Evolutionary conservation across 2,113 vertebrate genomes (phyloP).

Genomic region (Lagopus muta): DNA sequence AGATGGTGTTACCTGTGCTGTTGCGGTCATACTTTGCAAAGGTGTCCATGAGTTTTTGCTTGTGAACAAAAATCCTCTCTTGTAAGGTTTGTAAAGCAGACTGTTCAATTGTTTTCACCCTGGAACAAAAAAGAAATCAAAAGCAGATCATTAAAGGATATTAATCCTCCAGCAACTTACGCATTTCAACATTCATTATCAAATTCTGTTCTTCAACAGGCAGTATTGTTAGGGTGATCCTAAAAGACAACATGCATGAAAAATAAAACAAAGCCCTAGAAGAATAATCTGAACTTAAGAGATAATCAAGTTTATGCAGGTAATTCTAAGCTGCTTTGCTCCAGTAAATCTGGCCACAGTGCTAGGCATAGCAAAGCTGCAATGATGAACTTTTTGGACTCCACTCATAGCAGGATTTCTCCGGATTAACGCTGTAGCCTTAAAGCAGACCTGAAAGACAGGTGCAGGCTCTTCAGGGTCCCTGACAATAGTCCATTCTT

Average conservation of each 20-base stretch:
- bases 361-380: neutral
- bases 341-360: neutral
- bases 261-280: neutral
- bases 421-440: constrained; percentile 15
- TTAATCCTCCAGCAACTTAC: neutral
- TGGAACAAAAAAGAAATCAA: constrained; percentile 59
- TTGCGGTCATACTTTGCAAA: constrained; percentile 83
- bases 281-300: neutral
- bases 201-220: neutral
- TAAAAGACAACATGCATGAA: neutral
- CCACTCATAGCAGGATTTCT: constrained; percentile 8
- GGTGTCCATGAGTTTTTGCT: constrained; percentile 83
- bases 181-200: neutral
- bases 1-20: constrained; percentile 79
- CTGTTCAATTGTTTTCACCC: constrained; percentile 86
- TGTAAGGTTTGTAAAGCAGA: constrained; percentile 88
- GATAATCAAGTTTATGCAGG: neutral
- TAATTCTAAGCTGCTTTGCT: constrained; percentile 42
- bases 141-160: neutral
- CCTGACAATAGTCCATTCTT: neutral
- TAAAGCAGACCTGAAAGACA: neutral
- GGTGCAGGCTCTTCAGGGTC: neutral
- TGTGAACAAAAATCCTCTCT: constrained; percentile 89
- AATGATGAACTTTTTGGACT: neutral
- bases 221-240: neutral